These are phyloP conservation scores for Patella pellucida DNA, from an alignment of 2,888 invertebrate species.

Conservation along the genomic window DNA sequence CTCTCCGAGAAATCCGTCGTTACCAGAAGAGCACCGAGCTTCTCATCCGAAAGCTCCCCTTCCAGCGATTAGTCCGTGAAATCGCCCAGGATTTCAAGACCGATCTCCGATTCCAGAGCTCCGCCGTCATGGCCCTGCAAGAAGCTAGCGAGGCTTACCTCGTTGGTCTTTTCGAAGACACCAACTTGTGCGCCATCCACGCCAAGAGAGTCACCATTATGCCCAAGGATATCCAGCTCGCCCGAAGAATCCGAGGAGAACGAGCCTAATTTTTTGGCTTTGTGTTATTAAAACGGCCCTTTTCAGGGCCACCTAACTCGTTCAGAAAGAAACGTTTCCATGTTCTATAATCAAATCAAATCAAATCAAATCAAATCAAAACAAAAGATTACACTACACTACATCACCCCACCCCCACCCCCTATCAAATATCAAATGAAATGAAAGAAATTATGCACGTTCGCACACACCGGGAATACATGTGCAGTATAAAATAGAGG, in stretches of 20 bases:
- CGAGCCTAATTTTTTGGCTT: slow-evolving; percentile 71
- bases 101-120: slow-evolving; percentile 87
- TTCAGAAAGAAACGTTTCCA: no score
- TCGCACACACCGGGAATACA: no score
- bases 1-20: slow-evolving; percentile 63
- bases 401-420: no score
- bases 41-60: slow-evolving; percentile 64
- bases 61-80: slow-evolving; percentile 65
- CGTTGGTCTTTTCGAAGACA: slow-evolving; percentile 95
- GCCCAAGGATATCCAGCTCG: slow-evolving; percentile 96
- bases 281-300: no score
- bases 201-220: slow-evolving; percentile 96
- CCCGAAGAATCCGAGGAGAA: slow-evolving; percentile 94
- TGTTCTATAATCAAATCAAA: no score
- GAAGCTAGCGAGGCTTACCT: slow-evolving; percentile 82
- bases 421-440: no score
- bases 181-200: slow-evolving; percentile 96
- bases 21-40: slow-evolving; percentile 66
- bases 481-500: no score
- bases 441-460: no score
- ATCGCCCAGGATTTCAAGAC: slow-evolving; percentile 67
- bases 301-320: no score
- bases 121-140: slow-evolving; percentile 91
- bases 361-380: no score
- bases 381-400: no score